Percentiles rank a stretch among this genome's conserved stretches.
phyloP scores from a whole-genome alignment of 53 echinoderm and acorn worm species.

The Temnopleurus reevesii region DNA sequence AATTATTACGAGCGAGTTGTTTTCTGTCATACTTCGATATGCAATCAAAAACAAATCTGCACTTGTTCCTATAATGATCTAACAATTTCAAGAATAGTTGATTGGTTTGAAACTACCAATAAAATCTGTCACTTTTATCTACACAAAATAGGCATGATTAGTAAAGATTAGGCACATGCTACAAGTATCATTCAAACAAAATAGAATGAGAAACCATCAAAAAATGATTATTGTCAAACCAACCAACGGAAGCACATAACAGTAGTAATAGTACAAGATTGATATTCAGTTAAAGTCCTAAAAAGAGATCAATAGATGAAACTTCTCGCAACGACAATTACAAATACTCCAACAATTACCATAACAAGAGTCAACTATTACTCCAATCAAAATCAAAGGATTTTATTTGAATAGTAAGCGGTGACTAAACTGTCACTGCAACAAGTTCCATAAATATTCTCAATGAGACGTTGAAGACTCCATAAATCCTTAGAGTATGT shows the following conservation, averaged over 20 bases:
- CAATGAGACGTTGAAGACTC: no score
- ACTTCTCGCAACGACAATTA: no score
- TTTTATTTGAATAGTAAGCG: no score
- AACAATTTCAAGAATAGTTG: background rate
- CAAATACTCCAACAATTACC: no score
- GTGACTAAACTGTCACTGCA: no score
- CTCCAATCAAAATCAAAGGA: no score
- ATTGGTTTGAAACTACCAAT: background rate
- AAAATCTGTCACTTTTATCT: background rate
- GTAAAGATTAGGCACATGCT: slow-evolving; percentile 7
- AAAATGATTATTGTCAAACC: background rate
- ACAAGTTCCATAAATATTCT: no score
- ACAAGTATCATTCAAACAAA: background rate
- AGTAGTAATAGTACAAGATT: slow-evolving; percentile 16
- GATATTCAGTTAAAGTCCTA: background rate
- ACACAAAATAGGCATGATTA: background rate
- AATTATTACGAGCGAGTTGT: background rate
- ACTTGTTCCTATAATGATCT: background rate
- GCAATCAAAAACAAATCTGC: background rate
- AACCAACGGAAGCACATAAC: slow-evolving; percentile 32
- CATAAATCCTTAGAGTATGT: no score
- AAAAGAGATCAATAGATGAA: no score
- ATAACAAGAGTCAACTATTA: no score
- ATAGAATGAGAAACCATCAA: background rate
- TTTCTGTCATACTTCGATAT: background rate